These are phyloP conservation scores for Micromussa lordhowensis DNA, from an alignment of 92 coral and sea anemone species.

Conservation along the genomic window DNA sequence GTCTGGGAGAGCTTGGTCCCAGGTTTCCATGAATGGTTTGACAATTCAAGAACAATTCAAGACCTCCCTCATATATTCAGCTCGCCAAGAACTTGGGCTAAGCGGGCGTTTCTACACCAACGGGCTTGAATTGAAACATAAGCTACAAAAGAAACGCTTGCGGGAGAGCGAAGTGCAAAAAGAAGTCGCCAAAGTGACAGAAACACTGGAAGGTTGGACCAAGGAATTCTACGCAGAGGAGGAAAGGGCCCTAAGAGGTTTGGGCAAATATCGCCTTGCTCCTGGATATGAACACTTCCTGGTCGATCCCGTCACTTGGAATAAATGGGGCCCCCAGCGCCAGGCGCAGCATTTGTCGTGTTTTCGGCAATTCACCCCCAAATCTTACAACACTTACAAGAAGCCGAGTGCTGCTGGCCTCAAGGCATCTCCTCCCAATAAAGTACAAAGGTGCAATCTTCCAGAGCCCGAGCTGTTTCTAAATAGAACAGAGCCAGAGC, in stretches of 20 bases:
- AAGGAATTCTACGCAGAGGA: conserved; percentile 43
- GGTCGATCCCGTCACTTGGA: conserved; percentile 61
- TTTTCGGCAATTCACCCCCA: conserved; percentile 55
- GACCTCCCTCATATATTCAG: conserved; percentile 50
- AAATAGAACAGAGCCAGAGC: conserved; percentile 1
- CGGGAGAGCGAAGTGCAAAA: conserved; percentile 50
- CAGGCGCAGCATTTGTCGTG: conserved; percentile 38
- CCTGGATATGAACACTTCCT: too few species aligned
- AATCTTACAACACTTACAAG: too few species aligned
- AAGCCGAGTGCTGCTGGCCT: conserved; percentile 65
- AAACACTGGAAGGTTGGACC: conserved; percentile 28
- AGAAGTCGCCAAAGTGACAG: conserved; percentile 33
- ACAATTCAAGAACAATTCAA: conserved; percentile 45
- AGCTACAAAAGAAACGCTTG: conserved; percentile 57
- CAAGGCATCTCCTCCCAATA: conserved; percentile 50
- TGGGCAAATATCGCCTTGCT: conserved; percentile 63
- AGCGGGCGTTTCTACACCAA: conserved; percentile 60
- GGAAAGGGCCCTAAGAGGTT: conserved; percentile 51
- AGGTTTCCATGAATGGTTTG: conserved; percentile 63
- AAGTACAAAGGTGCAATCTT: conserved; percentile 55
- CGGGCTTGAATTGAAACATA: conserved; percentile 61
- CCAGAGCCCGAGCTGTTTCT: conserved; percentile 74
- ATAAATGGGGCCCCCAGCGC: conserved; percentile 59
- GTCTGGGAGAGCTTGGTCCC: conserved; percentile 58
- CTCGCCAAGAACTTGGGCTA: conserved; percentile 43